Evolutionary conservation across 64 coral and sea anemone genomes (phyloP), one percentile per base, ranked within the genome.

Genomic region (Stylophora pistillata): DNA sequence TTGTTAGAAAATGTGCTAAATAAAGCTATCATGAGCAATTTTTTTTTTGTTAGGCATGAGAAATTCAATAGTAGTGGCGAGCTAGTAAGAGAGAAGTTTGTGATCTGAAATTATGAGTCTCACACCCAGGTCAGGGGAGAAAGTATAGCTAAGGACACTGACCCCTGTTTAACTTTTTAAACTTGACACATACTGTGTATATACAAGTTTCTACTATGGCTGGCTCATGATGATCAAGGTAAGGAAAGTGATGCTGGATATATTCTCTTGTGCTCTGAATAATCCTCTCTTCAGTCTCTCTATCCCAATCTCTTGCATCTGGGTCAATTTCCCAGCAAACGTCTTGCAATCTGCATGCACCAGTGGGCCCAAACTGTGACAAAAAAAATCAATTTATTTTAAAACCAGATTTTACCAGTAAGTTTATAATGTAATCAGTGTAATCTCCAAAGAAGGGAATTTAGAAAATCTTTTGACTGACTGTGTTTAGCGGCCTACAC

Each of bases 131-230:
- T 47, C 3, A 47, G 37, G 37, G 37, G 37, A 47, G 1, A 47
- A 4, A 7, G 37, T 47, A 47, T 3, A 47, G 37, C 37, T 47
- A 47, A 47, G 37, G 3, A 47, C 37, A 47, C 0, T 47, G 37
- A 47, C 37, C 37, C 21, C 10, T 56, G 28, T 12, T 18, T 11
- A 14, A 29, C 21, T 11, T 34, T 41, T 14, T 27, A 61, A 17
- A 82, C 13, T 10, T 2, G 3, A 65, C 41, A 58, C 82, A 20
- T 86, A 92, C 90, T 47, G 83, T 92, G 34, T 86, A 91, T 15
- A 86, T 75, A 64, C 89, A 91, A n/a, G 56, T 37, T 60, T 91
- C 89, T 33, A 78, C 47, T 34, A 92, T 79, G 10, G 83, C 74
- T 41, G 90, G 90, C 32, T 86, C 18, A 5, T 52, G 29, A 52